phyloP scores from a whole-genome alignment of 2,797 vertebrate genomes.

The Alcedo quadribrachys region DNA sequence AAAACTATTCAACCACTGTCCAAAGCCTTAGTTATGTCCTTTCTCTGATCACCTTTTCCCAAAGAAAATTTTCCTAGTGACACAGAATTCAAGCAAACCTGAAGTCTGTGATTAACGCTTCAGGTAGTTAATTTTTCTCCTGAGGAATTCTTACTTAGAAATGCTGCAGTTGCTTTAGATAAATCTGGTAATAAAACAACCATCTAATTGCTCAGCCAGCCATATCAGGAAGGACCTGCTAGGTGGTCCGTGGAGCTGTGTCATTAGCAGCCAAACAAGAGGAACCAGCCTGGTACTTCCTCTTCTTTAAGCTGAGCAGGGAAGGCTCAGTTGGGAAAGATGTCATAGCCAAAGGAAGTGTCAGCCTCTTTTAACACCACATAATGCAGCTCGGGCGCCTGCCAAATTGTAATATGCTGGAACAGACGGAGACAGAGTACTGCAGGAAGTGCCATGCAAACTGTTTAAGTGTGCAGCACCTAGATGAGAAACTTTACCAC shows the following conservation, averaged over 20 bases:
- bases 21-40: not conserved
- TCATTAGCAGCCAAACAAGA: constrained; percentile 51
- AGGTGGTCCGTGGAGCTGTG: not conserved
- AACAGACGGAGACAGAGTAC: constrained; percentile 23
- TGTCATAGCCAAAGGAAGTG: constrained; percentile 29
- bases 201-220: not conserved
- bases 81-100: not conserved
- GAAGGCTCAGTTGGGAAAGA: constrained; percentile 43
- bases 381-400: not conserved
- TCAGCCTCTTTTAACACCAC: constrained; percentile 35
- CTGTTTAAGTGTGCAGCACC: not conserved
- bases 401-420: constrained; percentile 38
- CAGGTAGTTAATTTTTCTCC: not conserved
- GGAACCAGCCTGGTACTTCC: constrained; percentile 28
- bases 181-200: not conserved
- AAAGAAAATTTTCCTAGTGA: not conserved
- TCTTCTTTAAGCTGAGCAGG: constrained; percentile 10
- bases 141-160: not conserved
- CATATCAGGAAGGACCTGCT: not conserved
- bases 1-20: not conserved
- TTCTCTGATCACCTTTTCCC: not conserved
- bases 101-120: not conserved
- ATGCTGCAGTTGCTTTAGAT: not conserved
- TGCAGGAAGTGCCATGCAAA: not conserved
- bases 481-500: not conserved